Evolutionary conservation across 2,888 invertebrate genomes (phyloP).

Genomic region (Nomada goodeniana): DNA sequence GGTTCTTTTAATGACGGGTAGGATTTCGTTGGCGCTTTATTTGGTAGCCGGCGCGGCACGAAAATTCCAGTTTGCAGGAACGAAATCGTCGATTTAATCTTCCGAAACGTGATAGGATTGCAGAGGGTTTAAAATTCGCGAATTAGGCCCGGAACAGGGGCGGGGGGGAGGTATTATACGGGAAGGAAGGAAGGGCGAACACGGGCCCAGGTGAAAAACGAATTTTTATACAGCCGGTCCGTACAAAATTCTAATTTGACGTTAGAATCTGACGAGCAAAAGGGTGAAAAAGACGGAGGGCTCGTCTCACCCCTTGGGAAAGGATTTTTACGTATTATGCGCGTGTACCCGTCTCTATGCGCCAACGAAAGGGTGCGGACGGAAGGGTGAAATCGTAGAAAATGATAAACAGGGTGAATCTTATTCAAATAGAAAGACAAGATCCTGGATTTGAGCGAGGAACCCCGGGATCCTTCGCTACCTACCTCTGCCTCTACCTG

Average conservation of each 20-base stretch:
- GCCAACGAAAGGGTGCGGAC: constrained; percentile 69
- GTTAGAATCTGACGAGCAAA: constrained; percentile 76
- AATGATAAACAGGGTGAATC: constrained; percentile 83
- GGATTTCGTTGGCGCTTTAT: constrained; percentile 8
- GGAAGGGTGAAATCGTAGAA: constrained; percentile 76
- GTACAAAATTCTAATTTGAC: constrained; percentile 82
- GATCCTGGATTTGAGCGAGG: constrained; percentile 79
- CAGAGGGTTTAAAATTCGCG: neutral
- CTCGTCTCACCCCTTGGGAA: constrained; percentile 79
- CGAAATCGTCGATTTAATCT: too few relatives aligned
- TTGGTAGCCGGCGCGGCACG: too few relatives aligned
- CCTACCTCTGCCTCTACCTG: constrained; percentile 66
- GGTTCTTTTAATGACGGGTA: constrained; percentile 1
- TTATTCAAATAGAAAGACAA: constrained; percentile 83
- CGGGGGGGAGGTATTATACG: constrained; percentile 8
- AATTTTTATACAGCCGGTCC: constrained; percentile 77
- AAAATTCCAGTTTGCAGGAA: too few relatives aligned
- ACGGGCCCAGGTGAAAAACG: constrained; percentile 78
- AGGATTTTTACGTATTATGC: constrained; percentile 78
- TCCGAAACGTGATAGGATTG: too few relatives aligned
- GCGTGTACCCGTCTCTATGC: constrained; percentile 61
- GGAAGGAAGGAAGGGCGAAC: constrained; percentile 38
- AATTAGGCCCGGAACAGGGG: constrained; percentile 3
- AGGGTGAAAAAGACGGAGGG: constrained; percentile 68
- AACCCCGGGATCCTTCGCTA: constrained; percentile 57